A percentile compares a stretch with the other conserved stretches of the same genome.
phyloP scores from a whole-genome alignment of 1,140 invertebrate genomes.

The Aphelinus certus region DNA sequence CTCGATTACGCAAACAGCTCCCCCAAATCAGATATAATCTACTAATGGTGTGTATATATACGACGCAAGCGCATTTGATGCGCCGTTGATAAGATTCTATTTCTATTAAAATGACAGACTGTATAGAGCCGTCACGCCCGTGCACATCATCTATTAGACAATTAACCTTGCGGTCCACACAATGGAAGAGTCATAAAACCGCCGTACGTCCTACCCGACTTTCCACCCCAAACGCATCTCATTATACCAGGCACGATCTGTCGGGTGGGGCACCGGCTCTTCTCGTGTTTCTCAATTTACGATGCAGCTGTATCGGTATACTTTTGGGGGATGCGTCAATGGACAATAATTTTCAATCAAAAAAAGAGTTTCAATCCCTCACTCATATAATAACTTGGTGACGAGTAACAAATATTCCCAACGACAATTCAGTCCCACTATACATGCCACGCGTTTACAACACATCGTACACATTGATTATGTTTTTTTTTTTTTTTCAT shows the following conservation, averaged over 20 bases:
- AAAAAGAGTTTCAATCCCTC: too few species aligned
- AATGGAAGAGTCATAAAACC: slow-evolving; percentile 25
- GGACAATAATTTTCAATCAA: too few species aligned
- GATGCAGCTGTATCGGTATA: too few species aligned
- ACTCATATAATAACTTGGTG: too few species aligned
- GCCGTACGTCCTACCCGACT: neutral
- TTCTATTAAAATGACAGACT: slow-evolving; percentile 5
- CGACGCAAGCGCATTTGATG: slow-evolving; percentile 22
- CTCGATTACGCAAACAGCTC: slow-evolving; percentile 10
- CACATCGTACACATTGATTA: too few species aligned
- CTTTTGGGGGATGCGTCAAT: too few species aligned
- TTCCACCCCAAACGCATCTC: slow-evolving; percentile 35
- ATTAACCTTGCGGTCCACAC: slow-evolving; percentile 14
- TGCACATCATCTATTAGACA: neutral
- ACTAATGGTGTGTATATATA: slow-evolving; percentile 12
- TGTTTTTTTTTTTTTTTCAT: too few species aligned
- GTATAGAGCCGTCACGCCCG: slow-evolving; percentile 2
- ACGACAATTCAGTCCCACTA: too few species aligned
- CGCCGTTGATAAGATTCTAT: slow-evolving; percentile 24
- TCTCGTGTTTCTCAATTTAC: neutral
- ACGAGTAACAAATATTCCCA: too few species aligned
- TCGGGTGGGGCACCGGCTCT: neutral
- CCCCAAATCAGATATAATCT: slow-evolving; percentile 5
- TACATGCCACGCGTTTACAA: too few species aligned
- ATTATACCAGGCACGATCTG: slow-evolving; percentile 17